phyloP scores from a whole-genome alignment of 1,140 invertebrate species.

The Leptopilina boulardi region DNA sequence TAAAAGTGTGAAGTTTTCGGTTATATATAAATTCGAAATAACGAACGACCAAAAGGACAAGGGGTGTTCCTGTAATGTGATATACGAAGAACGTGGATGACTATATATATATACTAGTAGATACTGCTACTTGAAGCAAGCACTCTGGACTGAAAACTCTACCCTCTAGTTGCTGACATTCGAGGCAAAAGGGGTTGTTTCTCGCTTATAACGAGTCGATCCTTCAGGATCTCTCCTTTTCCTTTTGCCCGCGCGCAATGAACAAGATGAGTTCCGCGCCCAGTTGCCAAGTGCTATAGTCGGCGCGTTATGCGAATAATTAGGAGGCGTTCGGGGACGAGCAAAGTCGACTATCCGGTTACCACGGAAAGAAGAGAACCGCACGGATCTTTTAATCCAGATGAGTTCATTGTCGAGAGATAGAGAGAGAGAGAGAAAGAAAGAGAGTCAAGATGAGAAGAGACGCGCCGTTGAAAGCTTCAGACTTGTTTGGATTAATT shows the following conservation, averaged over 20 bases:
- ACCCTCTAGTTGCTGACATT: constrained; percentile 38
- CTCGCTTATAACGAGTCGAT: constrained; percentile 46
- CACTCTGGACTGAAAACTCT: no score
- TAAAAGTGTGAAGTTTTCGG: no score
- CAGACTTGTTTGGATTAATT: constrained; percentile 24
- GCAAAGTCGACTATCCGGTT: constrained; percentile 55
- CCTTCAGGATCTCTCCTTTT: constrained; percentile 41
- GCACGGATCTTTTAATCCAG: constrained; percentile 57
- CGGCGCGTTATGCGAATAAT: constrained; percentile 58
- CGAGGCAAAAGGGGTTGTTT: constrained; percentile 40
- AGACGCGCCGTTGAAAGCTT: constrained; percentile 18
- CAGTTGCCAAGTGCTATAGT: constrained; percentile 43
- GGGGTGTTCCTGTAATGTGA: constrained; percentile 57
- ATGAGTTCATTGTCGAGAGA: constrained; percentile 38
- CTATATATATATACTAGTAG: no score
- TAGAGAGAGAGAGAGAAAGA: neutral
- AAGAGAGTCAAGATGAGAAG: constrained; percentile 7
- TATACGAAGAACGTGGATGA: constrained; percentile 49
- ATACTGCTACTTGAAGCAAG: no score
- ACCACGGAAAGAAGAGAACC: constrained; percentile 54
- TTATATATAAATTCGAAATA: constrained; percentile 11
- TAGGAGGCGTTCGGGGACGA: constrained; percentile 49
- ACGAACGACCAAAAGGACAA: constrained; percentile 11
- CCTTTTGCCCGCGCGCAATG: constrained; percentile 32
- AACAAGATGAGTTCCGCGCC: constrained; percentile 41